Evolutionary conservation across 1,140 invertebrate genomes (phyloP), one percentile per base, ranked within the genome.

Genomic region (Ruditapes philippinarum): DNA sequence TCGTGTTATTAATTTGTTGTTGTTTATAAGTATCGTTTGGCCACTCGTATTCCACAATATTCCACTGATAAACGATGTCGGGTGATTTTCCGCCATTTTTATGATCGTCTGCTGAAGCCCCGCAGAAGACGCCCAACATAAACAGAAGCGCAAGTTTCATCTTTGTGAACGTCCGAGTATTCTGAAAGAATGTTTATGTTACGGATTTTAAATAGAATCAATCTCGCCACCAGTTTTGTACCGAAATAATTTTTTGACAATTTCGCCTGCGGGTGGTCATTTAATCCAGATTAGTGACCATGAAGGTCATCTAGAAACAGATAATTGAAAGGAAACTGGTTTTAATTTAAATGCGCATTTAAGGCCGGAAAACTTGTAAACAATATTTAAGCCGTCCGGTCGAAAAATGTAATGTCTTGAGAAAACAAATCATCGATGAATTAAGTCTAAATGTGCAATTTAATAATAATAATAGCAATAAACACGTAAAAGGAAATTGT

Each of bases 1-100:
- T 87, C 7, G 85, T 86, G 33, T 45, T 85, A 33, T 19, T n/a
- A 17, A 91, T 42, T 14, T 89, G 88, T 12, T 90, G 57, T 5
- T 90, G 57, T 22, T 86, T 91, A 38, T 83, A 33, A 0, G 91
- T 85, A 14, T 85, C 74, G 73, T 90, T 92, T 11, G 92, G 91
- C 93, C 93, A 94, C 5, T 91, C 87, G 51, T 92, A 92, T 25
- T 94, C 92, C 19, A 92, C 49, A 7, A 83, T 81, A 49, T 91
- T 80, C 93, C 93, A 94, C 14, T 87, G 80, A 91, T 31, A 92
- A 87, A 70, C 60, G 22, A 78, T 33, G 36, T 78, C 38, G 14
- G 73, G 49, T 3, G 38, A 45, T 11, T 45, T 45, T 3, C 42
- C 40, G 0, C 22, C 36, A 70, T 70, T 7, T 40, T 36, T 36